A percentile compares a stretch with the other conserved stretches of the same genome.
These are phyloP conservation scores for Mechanitis mazaeus DNA, from an alignment of 2,888 invertebrate genomes.

Conservation along the genomic window DNA sequence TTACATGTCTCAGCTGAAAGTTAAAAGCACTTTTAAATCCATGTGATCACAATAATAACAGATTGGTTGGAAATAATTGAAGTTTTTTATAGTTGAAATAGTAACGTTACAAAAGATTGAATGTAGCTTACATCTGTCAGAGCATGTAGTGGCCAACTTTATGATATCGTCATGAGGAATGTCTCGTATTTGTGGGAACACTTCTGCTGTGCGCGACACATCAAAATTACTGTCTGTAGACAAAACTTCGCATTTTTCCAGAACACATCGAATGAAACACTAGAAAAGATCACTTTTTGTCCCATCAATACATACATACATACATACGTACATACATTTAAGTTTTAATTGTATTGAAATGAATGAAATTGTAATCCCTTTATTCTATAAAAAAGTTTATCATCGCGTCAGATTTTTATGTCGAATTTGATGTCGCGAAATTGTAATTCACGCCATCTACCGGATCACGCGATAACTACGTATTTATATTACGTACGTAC, in stretches of 20 bases:
- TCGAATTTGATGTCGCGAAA: too few relatives aligned
- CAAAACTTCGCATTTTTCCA: slow-evolving; percentile 64
- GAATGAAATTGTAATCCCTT: too few relatives aligned
- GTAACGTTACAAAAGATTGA: background rate
- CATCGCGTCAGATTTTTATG: too few relatives aligned
- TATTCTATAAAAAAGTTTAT: too few relatives aligned
- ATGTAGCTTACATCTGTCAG: slow-evolving; percentile 49
- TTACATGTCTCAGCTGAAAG: slow-evolving; percentile 62
- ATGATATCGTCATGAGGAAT: slow-evolving; percentile 41
- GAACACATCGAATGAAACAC: slow-evolving; percentile 76
- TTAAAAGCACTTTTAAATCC: background rate
- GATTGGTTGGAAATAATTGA: too few relatives aligned
- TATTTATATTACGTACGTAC: too few relatives aligned
- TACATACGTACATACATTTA: background rate
- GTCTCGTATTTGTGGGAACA: slow-evolving; percentile 45
- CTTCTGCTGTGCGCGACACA: slow-evolving; percentile 49
- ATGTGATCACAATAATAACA: background rate
- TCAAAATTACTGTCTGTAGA: slow-evolving; percentile 63
- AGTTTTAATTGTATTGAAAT: too few relatives aligned
- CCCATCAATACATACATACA: background rate
- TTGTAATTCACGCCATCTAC: too few relatives aligned
- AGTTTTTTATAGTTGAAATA: background rate
- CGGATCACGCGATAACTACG: too few relatives aligned
- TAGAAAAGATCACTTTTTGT: slow-evolving; percentile 23
- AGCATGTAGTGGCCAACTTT: slow-evolving; percentile 50